Conservation (phyloP, 2,113 vertebrate species). For the Heterotilapia buettikoferi region DNA sequence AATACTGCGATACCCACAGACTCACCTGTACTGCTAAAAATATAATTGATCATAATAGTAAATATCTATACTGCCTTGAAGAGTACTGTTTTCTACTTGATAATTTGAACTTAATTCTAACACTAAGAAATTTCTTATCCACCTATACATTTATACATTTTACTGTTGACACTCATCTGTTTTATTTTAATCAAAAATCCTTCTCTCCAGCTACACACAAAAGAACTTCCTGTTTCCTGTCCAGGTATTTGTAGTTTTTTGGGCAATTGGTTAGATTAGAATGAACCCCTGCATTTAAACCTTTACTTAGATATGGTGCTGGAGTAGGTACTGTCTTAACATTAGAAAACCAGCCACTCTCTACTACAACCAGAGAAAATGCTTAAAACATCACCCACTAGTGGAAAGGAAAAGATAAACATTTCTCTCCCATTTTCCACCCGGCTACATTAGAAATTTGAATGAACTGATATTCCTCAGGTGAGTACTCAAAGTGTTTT, state of each 20-base stretch:
- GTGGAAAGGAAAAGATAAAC: neutral
- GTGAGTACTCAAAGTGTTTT: neutral
- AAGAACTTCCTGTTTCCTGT: neutral
- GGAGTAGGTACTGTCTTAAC: neutral
- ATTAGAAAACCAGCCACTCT: neutral
- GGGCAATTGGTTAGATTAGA: neutral
- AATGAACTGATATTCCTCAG: neutral
- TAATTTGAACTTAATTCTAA: too few relatives aligned
- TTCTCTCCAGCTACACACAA: too few relatives aligned
- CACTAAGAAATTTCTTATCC: too few relatives aligned
- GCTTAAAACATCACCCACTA: neutral
- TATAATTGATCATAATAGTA: too few relatives aligned
- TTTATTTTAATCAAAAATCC: too few relatives aligned
- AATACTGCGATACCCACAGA: too few relatives aligned
- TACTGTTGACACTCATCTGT: too few relatives aligned
- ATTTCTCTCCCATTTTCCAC: neutral
- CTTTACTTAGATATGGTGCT: neutral
- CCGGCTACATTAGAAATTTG: neutral
- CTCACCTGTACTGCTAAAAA: too few relatives aligned
- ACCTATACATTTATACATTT: too few relatives aligned
- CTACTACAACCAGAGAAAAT: neutral
- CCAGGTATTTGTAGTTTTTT: neutral
- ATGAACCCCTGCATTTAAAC: neutral
- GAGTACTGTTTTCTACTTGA: too few relatives aligned
- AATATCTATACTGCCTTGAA: too few relatives aligned